These are phyloP conservation scores for Eutolmus rufibarbis DNA, from an alignment of 2,888 invertebrate species.

Conservation along the genomic window DNA sequence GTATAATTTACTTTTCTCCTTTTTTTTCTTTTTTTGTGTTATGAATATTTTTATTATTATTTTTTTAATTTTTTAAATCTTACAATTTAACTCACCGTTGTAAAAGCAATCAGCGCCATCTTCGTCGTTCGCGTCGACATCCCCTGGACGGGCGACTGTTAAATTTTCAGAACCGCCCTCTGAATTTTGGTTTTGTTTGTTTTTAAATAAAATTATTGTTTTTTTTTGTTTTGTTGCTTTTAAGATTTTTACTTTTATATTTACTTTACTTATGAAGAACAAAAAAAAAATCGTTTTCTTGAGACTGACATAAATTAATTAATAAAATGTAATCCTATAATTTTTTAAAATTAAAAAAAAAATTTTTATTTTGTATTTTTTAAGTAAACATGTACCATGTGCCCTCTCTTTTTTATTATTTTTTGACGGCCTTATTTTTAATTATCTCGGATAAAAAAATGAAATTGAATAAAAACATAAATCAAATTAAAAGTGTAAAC, in stretches of 20 bases:
- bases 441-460: background rate
- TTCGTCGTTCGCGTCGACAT: slow-evolving; percentile 46
- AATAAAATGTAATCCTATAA: background rate
- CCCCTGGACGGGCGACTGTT: slow-evolving; percentile 49
- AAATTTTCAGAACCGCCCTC: slow-evolving; percentile 11
- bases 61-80: background rate
- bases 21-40: background rate
- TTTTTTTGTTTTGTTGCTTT: background rate
- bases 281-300: background rate
- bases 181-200: background rate
- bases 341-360: background rate
- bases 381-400: too few species aligned
- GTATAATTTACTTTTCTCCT: background rate
- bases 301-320: background rate
- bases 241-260: background rate
- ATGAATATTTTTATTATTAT: background rate
- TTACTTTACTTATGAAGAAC: background rate
- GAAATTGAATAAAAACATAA: background rate
- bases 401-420: background rate
- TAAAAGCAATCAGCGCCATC: slow-evolving; percentile 48
- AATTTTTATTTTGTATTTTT: too few species aligned
- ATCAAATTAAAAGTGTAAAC: background rate
- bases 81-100: slow-evolving; percentile 48
- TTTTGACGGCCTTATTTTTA: background rate
- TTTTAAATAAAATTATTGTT: background rate